Evolutionary conservation across 2,797 vertebrate genomes (phyloP), one percentile per base, ranked within the genome.

Genomic region (Pangasius mekongensis): DNA sequence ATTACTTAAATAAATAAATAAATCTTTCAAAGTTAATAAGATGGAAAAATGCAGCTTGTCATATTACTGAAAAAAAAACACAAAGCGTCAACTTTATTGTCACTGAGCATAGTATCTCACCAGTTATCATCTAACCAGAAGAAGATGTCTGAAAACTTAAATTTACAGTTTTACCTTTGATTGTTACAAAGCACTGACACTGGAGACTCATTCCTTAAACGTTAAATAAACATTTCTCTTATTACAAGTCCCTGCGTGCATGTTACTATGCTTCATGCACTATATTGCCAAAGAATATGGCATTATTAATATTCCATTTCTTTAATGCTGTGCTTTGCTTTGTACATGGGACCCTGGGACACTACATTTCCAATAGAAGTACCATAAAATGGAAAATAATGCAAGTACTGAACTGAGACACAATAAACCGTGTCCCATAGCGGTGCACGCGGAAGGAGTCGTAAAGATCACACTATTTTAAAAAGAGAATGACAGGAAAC

Each of bases 401-500:
- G 24, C 60, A 39, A 39, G 18, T 24, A 54, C 3, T 54, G 27
- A 73, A 30, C 1, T 5, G 20, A 86, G 24, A 60, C 27, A 76
- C 66, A 74, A 74, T 24, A 49, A 18, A 56, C 47, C 52, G 18
- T n/a, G 47, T 80, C 74, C 74, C 43, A 52, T 5, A 54, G 74
- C 20, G 60, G 27, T 5, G 60, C 27, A 30, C 5, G 56, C 20
- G 84, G 71, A 86, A 78, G 73, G 58, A 76, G 20, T 56, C 27
- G 27, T 43, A 24, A 22, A 16, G n/a, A 86, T 73, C 11, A 9
- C 20, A 8, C 24, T 82, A 16, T 56, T 62, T 11, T 33, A 4
- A 10, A 4, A 24, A 74, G 1, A 83, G 33, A 85, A 83, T 81
- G 86, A 64, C 74, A 78, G 85, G 76, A 89, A 90, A 85, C 33